These are phyloP conservation scores for Bos indicus DNA, from an alignment of 2,113 vertebrate genomes.

Conservation along the genomic window DNA sequence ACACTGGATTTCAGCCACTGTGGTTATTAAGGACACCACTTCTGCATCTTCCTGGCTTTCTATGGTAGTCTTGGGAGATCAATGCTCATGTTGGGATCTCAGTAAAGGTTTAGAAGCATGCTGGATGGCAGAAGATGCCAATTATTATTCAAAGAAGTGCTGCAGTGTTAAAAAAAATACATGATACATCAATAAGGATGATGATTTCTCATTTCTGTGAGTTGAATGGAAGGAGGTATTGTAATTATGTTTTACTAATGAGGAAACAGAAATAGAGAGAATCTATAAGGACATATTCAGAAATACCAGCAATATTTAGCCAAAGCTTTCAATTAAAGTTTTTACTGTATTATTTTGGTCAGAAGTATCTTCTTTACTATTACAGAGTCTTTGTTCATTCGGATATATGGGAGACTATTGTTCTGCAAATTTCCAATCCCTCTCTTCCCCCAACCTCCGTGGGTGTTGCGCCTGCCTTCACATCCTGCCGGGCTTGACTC, in stretches of 20 bases:
- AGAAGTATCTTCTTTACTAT: background rate
- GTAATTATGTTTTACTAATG: background rate
- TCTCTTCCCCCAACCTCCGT: rapidly evolving
- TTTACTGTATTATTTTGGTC: background rate
- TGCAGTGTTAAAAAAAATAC: background rate
- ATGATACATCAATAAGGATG: background rate
- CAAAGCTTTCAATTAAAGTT: background rate
- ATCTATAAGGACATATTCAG: background rate
- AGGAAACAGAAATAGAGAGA: background rate
- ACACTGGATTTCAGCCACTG: background rate
- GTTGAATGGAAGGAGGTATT: background rate
- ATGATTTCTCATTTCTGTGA: background rate
- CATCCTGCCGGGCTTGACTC: background rate
- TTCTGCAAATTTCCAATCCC: background rate
- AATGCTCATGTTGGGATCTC: background rate
- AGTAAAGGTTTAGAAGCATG: background rate
- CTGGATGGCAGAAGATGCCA: background rate
- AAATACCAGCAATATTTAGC: background rate
- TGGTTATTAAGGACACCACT: background rate
- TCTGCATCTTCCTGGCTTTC: background rate
- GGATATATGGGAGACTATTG: background rate
- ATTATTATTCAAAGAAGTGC: background rate
- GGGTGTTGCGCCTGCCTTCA: background rate
- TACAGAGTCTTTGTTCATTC: background rate
- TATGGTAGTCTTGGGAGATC: background rate